These are phyloP conservation scores for Elegia similella DNA, from an alignment of 2,888 invertebrate species.

Conservation along the genomic window DNA sequence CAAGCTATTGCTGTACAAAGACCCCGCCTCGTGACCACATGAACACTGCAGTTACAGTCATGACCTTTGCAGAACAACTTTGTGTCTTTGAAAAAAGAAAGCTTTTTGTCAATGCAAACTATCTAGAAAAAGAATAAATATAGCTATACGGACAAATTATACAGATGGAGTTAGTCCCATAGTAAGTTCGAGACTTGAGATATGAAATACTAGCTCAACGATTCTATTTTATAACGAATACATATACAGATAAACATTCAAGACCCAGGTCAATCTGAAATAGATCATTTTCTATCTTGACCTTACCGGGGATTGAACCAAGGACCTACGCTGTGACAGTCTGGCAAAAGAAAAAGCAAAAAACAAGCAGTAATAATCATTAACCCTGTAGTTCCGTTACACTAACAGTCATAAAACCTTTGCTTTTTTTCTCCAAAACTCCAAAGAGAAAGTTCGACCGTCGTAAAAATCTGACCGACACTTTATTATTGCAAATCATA, in stretches of 20 bases:
- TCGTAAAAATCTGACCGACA: slow-evolving; percentile 40
- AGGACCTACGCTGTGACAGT: too few relatives aligned
- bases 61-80: slow-evolving; percentile 7
- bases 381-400: not conserved
- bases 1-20: slow-evolving; percentile 28
- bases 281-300: too few relatives aligned
- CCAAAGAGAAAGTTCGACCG: slow-evolving; percentile 43
- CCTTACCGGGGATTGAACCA: too few relatives aligned
- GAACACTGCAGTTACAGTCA: slow-evolving; percentile 7
- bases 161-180: too few relatives aligned
- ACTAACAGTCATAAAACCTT: not conserved
- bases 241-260: too few relatives aligned
- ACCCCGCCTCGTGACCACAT: slow-evolving; percentile 26
- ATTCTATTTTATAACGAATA: too few relatives aligned
- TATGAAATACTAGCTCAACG: too few relatives aligned
- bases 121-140: slow-evolving; percentile 2
- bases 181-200: too few relatives aligned
- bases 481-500: slow-evolving; percentile 48
- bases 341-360: too few relatives aligned
- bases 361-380: slow-evolving; percentile 6
- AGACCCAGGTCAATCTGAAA: too few relatives aligned
- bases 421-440: slow-evolving; percentile 42
- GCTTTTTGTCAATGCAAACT: not conserved
- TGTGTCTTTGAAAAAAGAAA: slow-evolving; percentile 14
- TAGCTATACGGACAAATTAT: too few relatives aligned